Evolutionary conservation across 2,113 vertebrate species (phyloP).

Genomic region (Micronycteris hirsuta): DNA sequence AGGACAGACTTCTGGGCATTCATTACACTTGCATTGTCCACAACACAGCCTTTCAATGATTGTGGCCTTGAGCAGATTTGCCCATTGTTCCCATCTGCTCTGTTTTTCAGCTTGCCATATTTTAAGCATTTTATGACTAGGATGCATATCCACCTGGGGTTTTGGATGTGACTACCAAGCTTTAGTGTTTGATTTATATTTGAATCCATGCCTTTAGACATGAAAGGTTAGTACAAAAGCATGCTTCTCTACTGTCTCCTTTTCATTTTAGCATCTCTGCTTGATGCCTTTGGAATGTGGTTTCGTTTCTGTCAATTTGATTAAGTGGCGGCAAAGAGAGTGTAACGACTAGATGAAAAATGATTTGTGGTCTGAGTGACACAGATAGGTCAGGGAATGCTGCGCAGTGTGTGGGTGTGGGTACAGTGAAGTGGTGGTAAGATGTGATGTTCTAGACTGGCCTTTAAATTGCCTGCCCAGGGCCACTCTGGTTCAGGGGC

Average conservation of each 20-base stretch:
- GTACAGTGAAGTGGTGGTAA: not conserved
- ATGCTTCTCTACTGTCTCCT: not conserved
- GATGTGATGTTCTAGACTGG: not conserved
- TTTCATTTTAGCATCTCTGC: constrained; percentile 31
- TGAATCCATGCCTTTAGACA: constrained; percentile 28
- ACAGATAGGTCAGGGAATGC: not conserved
- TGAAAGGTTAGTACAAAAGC: constrained; percentile 13
- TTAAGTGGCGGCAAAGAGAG: constrained; percentile 46
- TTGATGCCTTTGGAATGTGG: constrained; percentile 49
- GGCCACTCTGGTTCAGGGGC: not conserved
- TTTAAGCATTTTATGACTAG: constrained; percentile 40
- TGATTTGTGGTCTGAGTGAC: not conserved
- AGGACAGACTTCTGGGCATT: not conserved
- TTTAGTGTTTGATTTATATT: constrained; percentile 47
- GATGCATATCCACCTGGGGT: constrained; percentile 7
- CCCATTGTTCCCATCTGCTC: constrained; percentile 17
- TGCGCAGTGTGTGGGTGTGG: not conserved
- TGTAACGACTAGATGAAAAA: constrained; percentile 23
- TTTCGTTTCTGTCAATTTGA: constrained; percentile 50
- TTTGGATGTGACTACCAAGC: constrained; percentile 38
- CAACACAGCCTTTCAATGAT: constrained; percentile 5
- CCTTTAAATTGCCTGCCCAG: not conserved
- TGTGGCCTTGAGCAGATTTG: not conserved
- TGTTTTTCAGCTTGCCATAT: constrained; percentile 33
- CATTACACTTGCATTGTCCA: not conserved